Base-by-base conservation (phyloP, 2,797 vertebrate genomes). In the Neomorphus geoffroyi region DNA sequence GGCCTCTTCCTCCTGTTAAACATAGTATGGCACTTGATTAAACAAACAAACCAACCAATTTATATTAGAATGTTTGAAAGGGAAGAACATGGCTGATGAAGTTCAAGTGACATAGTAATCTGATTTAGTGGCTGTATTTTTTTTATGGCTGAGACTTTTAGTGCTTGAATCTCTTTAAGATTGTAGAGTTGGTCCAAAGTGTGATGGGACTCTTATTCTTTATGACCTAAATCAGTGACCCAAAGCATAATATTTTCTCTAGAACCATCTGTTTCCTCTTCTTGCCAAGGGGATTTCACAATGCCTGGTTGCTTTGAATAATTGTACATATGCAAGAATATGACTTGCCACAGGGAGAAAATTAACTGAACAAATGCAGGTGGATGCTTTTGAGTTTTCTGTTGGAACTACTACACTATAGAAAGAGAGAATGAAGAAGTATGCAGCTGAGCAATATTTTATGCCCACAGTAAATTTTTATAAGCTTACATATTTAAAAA, bases 201-300 rank as follows among this genome's bases (percentile, higher is more conserved):
- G 48, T 80, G 94, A 73, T 77, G 84, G 80, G 89, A 90, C 77
- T 91, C 50, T 61, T 84, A 4, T 87, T 94, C 94, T 93, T 88
- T 86, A 58, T 71, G 90, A 96, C 94, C 92, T 88, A 92, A 86
- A 88, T 74, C 90, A 94, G 91, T 96, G 96, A 95, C 93, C 95
- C 93, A 92, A 90, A 95, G 86, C 50, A 27, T 82, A 92, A 86
- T 75, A 73, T 93, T 96, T 96, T 93, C 84, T 95, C 93, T 92
- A 72, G 92, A 90, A 92, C 94, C 95, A 96, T 97, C 95, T 97
- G 96, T 91, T 95, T 96, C 65, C 73, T 85, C 57, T 86, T 92
- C 90, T 95, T 96, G 96, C 96, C 94, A 95, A 91, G 89, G 96
- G 93, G 94, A 96, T 96, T 96, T 96, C 91, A 91, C 94, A 95